Percentiles rank a stretch among this genome's conserved stretches.
phyloP scores from a whole-genome alignment of 2,113 vertebrate genomes.

The Osmerus eperlanus region DNA sequence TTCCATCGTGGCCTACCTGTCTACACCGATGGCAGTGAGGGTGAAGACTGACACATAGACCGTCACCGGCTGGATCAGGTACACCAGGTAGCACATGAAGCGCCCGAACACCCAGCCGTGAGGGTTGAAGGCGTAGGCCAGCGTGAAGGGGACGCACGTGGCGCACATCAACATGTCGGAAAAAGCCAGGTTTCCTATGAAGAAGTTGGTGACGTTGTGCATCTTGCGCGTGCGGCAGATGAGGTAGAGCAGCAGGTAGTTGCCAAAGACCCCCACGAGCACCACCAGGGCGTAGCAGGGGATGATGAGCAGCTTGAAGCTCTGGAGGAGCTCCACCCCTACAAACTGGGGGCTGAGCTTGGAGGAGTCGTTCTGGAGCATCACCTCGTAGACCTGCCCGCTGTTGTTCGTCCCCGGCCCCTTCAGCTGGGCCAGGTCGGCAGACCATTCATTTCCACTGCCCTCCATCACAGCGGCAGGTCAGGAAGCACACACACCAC shows the following conservation, averaged over 20 bases:
- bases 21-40: constrained; percentile 83
- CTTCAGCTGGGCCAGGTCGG: constrained; percentile 37
- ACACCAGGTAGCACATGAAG: constrained; percentile 86
- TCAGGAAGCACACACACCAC: background rate
- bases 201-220: constrained; percentile 89
- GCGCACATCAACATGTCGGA: constrained; percentile 89
- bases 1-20: constrained; percentile 69
- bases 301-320: constrained; percentile 83
- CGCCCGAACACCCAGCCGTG: constrained; percentile 85
- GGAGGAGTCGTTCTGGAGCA: constrained; percentile 69
- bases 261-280: constrained; percentile 79
- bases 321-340: constrained; percentile 81
- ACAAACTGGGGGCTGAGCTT: constrained; percentile 73
- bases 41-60: constrained; percentile 89
- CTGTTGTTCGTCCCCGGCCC: constrained; percentile 50
- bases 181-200: constrained; percentile 86
- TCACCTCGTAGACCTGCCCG: constrained; percentile 60
- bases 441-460: constrained; percentile 54
- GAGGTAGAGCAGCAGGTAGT: constrained; percentile 84
- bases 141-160: constrained; percentile 82
- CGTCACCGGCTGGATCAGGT: constrained; percentile 84
- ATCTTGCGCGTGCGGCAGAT: constrained; percentile 86
- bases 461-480: constrained; percentile 59
- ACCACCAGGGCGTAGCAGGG: constrained; percentile 83
- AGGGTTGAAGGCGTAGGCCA: constrained; percentile 85